Conservation (phyloP, 2,113 vertebrate genomes). For the Merops nubicus region DNA sequence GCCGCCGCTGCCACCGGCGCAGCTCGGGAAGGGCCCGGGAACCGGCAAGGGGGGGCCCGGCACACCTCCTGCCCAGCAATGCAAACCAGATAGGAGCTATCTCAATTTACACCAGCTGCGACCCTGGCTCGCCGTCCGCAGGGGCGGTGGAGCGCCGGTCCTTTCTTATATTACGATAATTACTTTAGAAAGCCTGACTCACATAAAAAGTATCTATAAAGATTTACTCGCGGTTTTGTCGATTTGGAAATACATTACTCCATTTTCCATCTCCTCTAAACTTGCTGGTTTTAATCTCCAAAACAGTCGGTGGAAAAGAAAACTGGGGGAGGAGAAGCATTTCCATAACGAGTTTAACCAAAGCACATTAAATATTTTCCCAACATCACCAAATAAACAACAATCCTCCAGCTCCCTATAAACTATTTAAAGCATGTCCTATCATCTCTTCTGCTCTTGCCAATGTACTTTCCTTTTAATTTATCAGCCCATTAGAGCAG, state of each 20-base stretch:
- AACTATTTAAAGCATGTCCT: slow-evolving; percentile 67
- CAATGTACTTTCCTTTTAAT: slow-evolving; percentile 60
- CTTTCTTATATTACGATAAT: slow-evolving; percentile 44
- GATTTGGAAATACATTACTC: slow-evolving; percentile 52
- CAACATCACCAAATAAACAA: slow-evolving; percentile 72
- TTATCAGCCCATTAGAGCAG: slow-evolving; percentile 54
- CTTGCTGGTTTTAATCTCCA: slow-evolving; percentile 60
- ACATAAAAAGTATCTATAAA: slow-evolving; percentile 60
- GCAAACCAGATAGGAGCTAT: background rate
- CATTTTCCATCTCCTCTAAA: slow-evolving; percentile 27
- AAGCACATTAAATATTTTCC: slow-evolving; percentile 69
- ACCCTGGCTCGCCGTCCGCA: background rate
- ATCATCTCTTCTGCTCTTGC: slow-evolving; percentile 59
- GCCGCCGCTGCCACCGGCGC: background rate
- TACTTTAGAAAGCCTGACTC: slow-evolving; percentile 63
- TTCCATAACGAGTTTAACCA: slow-evolving; percentile 58
- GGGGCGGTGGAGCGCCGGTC: background rate
- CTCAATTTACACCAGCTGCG: slow-evolving; percentile 7
- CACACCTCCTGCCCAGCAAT: background rate
- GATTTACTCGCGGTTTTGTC: slow-evolving; percentile 56
- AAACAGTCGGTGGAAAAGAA: slow-evolving; percentile 36
- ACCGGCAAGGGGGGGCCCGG: background rate
- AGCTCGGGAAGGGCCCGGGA: background rate
- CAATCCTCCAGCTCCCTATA: slow-evolving; percentile 66
- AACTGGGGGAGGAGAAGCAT: slow-evolving; percentile 41